Percentiles rank a stretch among this genome's conserved stretches.
phyloP scores from a whole-genome alignment of 1,140 invertebrate species.

The Pogonomyrmex californicus region DNA sequence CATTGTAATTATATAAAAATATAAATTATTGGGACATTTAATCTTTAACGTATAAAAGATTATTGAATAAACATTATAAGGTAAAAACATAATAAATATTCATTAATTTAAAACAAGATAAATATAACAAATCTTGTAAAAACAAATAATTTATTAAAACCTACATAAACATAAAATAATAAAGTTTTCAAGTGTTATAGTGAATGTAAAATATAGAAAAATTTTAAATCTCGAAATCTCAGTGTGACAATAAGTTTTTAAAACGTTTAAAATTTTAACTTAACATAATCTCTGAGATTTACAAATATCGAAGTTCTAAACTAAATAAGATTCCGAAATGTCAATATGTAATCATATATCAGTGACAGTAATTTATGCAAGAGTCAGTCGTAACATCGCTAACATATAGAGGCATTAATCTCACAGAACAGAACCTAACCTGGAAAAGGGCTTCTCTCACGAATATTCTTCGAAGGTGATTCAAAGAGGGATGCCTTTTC shows the following conservation, averaged over 20 bases:
- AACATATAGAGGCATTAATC: not conserved
- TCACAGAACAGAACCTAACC: not conserved
- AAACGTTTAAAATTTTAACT: not conserved
- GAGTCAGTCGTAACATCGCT: not conserved
- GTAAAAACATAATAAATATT: not conserved
- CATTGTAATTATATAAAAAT: not conserved
- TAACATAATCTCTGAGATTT: conserved; percentile 13
- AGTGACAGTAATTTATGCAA: conserved; percentile 14
- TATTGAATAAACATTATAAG: not conserved
- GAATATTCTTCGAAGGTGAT: conserved; percentile 46
- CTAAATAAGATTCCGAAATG: not conserved
- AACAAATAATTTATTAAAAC: conserved; percentile 13
- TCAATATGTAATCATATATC: conserved; percentile 37
- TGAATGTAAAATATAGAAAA: not conserved
- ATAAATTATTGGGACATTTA: not conserved
- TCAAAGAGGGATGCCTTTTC: conserved; percentile 64
- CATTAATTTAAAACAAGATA: not conserved
- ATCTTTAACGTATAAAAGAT: not conserved
- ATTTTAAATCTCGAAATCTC: not conserved
- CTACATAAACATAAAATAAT: not conserved
- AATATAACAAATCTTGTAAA: not conserved
- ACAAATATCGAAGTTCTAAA: not conserved
- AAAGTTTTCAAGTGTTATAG: not conserved
- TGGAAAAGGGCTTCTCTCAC: conserved; percentile 64
- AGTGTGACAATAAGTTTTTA: not conserved